Evolutionary conservation across 2,888 invertebrate genomes (phyloP), one percentile per base, ranked within the genome.

Genomic region (Apamea crenata): DNA sequence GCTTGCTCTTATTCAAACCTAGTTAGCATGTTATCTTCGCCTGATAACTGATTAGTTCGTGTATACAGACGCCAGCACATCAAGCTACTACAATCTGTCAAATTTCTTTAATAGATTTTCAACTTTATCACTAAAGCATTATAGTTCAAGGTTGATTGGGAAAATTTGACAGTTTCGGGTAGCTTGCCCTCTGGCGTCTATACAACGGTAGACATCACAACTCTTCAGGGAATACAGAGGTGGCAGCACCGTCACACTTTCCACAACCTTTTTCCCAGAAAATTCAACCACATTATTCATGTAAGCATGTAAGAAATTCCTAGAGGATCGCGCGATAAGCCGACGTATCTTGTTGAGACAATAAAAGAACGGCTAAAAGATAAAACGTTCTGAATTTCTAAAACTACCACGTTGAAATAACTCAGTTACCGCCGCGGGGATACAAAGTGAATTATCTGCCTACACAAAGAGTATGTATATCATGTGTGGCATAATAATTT

Each of bases 371-470:
- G 65, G 67, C 82, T 66, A 53, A 78, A 78, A 81, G 78, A 83
- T 74, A 78, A 83, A 83, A 81, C n/a, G 78, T 75, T 78, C 69
- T 0, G 82, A 83, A 86, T 83, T 80, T 80, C 67, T 73, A 81
- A 86, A 88, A 83, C 82, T 71, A 81, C 79, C 68, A 56, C 77
- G 70, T 50, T 25, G 53, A 36, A 77, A 87, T 84, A 83, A 79
- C 77, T 81, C 73, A 14, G 74, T 66, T 56, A 61, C 74, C 59
- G 77, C 79, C 61, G 53, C 44, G 14, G 63, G 74, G 72, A 75
- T 63, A 79, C 76, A 85, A 85, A 89, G 78, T 82, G 74, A 84
- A 88, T 88, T 78, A 84, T 84, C 73, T 84, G 36, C 77, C 63
- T 78, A 73, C 68, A 74, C 56, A 72, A 14, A 32, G 25, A 47